Base-by-base conservation (phyloP, 2,888 invertebrate species). In the Lingula anatina region DNA sequence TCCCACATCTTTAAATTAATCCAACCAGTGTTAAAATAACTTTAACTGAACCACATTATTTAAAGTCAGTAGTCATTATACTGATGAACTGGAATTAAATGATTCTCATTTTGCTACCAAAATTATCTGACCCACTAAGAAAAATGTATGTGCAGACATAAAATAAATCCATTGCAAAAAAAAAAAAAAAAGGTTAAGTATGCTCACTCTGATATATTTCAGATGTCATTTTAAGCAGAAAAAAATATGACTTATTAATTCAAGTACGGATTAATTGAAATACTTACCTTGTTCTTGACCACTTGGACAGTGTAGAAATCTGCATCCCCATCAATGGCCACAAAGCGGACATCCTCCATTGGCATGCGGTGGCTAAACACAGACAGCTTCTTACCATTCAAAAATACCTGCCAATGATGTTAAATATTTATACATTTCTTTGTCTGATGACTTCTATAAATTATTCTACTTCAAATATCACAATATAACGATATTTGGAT, bases 241-340 rank as follows among this genome's bases (percentile, higher is more conserved):
- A n/a, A n/a, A n/a, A n/a, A n/a, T n/a, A n/a, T n/a, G n/a, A n/a
- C n/a, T n/a, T n/a, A n/a, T n/a, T 21, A 25, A 42, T 7, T 5
- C 42, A 12, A 12, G 15, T 7, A 21, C 12, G 24, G 9, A 25
- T 12, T 7, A 12, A 35, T 18, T 18, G 12, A 35, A 21, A 2
- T n/a, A 47, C 60, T 53, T 51, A 66, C 66, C 57, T 60, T 41
- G 48, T 59, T 56, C 36, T 60, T 50, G 27, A 61, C 51, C 2
- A 64, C 50, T 44, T 59, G 57, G 36, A 59, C 59, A 40, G 60
- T 54, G 47, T 62, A 58, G 15, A 66, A 50, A 48, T 55, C 61
- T 2, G 63, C 66, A 15, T 64, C 62, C n/a, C 66, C 66, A 23
- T 24, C 39, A 7, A 61, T 58, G 35, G 56, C 55, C 21, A 66